Conservation (phyloP, 2,113 vertebrate genomes). For the Sisor rabdophorus region DNA sequence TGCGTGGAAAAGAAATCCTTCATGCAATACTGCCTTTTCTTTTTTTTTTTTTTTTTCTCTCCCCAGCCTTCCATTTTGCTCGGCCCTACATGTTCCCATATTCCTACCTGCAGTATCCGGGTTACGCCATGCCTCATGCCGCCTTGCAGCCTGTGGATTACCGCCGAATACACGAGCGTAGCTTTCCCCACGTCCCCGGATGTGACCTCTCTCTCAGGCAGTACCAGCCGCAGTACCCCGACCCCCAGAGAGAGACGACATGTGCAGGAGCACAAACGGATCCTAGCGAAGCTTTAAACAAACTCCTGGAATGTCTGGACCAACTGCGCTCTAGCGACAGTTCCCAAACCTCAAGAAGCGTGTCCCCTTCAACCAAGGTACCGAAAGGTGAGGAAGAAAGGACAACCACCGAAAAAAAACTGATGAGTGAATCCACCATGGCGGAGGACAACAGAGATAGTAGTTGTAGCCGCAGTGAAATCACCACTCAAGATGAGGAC, state of each 20-base stretch:
- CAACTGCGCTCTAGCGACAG: conserved; percentile 57
- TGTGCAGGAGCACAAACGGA: conserved; percentile 68
- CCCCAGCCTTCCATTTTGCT: conserved; percentile 62
- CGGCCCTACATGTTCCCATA: conserved; percentile 66
- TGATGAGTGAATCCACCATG: conserved; percentile 33
- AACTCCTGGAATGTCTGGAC: conserved; percentile 67
- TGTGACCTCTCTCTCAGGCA: conserved; percentile 48
- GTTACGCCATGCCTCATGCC: conserved; percentile 61
- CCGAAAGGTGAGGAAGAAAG: conserved; percentile 41
- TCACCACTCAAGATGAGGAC: conserved; percentile 44
- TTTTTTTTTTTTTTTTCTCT: background rate
- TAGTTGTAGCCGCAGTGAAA: conserved; percentile 44
- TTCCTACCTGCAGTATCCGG: conserved; percentile 70
- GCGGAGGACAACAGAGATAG: conserved; percentile 44
- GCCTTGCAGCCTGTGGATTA: conserved; percentile 65
- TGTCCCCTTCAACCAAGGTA: conserved; percentile 50
- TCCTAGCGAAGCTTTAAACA: conserved; percentile 64
- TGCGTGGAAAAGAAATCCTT: no score
- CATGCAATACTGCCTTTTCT: no score
- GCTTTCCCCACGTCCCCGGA: conserved; percentile 48
- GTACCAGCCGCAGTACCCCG: conserved; percentile 29
- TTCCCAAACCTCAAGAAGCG: conserved; percentile 61
- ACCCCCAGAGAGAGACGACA: conserved; percentile 57
- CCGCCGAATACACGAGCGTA: conserved; percentile 67
- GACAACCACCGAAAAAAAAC: conserved; percentile 1